These are phyloP conservation scores for Anguilla marmorata DNA, from an alignment of 2,797 vertebrate genomes.

Conservation along the genomic window DNA sequence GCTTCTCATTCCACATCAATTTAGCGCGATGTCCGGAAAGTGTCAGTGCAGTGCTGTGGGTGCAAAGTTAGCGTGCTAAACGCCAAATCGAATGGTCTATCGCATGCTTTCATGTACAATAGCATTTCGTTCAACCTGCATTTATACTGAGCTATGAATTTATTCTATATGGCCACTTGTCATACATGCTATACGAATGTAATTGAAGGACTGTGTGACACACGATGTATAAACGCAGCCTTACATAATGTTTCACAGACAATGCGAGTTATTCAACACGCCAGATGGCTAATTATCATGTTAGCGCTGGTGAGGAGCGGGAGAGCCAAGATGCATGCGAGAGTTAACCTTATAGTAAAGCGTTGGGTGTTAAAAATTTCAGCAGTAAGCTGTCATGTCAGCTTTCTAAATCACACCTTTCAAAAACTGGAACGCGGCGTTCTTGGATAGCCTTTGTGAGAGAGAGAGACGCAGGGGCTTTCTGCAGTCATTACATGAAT, in stretches of 20 bases:
- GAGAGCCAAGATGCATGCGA: constrained; percentile 22
- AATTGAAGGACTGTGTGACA: neutral
- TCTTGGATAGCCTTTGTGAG: constrained; percentile 23
- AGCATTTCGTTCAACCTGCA: neutral
- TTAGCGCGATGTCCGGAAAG: too few species aligned
- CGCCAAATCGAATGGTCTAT: neutral
- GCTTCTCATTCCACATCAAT: too few species aligned
- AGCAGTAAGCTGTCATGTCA: constrained; percentile 27
- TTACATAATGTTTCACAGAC: constrained; percentile 15
- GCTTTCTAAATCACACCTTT: constrained; percentile 7
- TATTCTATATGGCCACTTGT: neutral
- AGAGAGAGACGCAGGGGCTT: neutral
- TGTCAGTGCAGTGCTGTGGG: too few species aligned
- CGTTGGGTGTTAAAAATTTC: constrained; percentile 15
- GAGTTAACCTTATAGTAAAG: constrained; percentile 18
- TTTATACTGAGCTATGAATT: neutral
- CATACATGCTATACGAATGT: neutral
- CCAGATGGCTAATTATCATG: constrained; percentile 39
- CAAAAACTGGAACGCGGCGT: neutral
- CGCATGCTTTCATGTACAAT: neutral
- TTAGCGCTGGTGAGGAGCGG: constrained; percentile 21
- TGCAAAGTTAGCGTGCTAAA: too few species aligned
- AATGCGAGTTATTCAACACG: constrained; percentile 29
- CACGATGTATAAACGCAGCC: neutral
- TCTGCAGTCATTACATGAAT: constrained; percentile 16